Conservation (phyloP, 37 sponge, comb jelly and placozoan species). For the Halichondria panicea region DNA sequence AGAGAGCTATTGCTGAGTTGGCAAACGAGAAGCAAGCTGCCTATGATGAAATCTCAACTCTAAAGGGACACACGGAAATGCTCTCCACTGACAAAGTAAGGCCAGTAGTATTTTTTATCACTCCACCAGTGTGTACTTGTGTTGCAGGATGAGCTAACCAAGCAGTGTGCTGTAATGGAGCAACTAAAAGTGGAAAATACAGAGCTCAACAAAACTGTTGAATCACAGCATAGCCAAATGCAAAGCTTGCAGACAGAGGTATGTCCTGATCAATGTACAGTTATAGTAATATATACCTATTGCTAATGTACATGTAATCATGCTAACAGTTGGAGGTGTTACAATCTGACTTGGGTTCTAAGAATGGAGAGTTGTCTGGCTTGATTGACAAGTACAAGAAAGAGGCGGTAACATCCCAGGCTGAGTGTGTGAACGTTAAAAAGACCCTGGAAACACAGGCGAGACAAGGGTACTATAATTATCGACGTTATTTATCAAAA, state of each 20-base stretch:
- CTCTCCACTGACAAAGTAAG: background rate
- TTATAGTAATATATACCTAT: background rate
- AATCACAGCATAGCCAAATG: background rate
- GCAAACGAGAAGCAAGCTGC: background rate
- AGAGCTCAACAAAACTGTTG: background rate
- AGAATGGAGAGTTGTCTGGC: background rate
- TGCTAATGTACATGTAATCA: background rate
- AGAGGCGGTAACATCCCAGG: background rate
- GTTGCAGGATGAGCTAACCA: constrained; percentile 1
- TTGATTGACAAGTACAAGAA: background rate
- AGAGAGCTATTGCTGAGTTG: background rate
- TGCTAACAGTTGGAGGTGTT: background rate
- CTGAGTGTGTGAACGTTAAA: background rate
- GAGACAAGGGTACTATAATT: background rate
- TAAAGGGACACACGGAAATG: constrained; percentile 9
- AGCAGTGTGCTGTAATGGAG: constrained; percentile 6
- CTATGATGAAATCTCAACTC: background rate
- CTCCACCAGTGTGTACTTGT: background rate
- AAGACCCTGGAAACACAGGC: background rate
- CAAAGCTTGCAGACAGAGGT: background rate
- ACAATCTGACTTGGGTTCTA: background rate
- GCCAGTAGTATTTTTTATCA: background rate
- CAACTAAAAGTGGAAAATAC: background rate
- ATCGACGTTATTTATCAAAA: background rate
- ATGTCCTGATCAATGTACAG: background rate